A percentile compares a stretch with the other conserved stretches of the same genome.
Evolutionary conservation across 2,797 vertebrate species (phyloP).

Genomic region (Menidia menidia): DNA sequence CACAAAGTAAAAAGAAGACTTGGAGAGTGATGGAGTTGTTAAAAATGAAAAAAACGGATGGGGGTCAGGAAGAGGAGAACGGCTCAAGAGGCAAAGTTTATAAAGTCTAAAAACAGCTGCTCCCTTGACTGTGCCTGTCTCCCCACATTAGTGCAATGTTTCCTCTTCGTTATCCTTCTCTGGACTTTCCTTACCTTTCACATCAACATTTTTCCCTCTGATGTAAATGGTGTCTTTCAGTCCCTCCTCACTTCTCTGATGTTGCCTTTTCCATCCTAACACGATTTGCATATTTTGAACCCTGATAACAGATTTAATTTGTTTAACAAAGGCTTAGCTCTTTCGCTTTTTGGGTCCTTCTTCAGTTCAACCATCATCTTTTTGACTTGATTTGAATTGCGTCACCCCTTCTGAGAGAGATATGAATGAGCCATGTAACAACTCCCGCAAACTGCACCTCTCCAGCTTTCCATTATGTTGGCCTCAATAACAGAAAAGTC

Average conservation of each 20-base stretch:
- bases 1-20: constrained; percentile 14
- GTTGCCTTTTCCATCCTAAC: not conserved
- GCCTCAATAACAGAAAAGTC: not conserved
- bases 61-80: constrained; percentile 39
- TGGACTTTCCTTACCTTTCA: constrained; percentile 22
- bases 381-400: not conserved
- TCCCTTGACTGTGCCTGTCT: constrained; percentile 69
- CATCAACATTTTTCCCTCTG: constrained; percentile 18
- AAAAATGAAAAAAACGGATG: constrained; percentile 5
- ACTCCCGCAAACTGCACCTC: not conserved
- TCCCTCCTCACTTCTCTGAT: not conserved
- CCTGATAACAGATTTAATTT: not conserved
- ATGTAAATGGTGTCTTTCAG: constrained; percentile 13
- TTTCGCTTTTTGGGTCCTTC: no score
- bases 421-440: constrained; percentile 8
- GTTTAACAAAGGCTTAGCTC: no score
- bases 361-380: not conserved
- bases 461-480: not conserved
- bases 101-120: constrained; percentile 73
- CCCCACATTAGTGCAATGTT: constrained; percentile 69
- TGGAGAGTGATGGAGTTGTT: constrained; percentile 13
- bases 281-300: not conserved
- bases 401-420: not conserved
- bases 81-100: constrained; percentile 43
- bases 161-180: constrained; percentile 27